Conservation (phyloP, 2,888 invertebrate genomes). For the Aricia artaxerxes region DNA sequence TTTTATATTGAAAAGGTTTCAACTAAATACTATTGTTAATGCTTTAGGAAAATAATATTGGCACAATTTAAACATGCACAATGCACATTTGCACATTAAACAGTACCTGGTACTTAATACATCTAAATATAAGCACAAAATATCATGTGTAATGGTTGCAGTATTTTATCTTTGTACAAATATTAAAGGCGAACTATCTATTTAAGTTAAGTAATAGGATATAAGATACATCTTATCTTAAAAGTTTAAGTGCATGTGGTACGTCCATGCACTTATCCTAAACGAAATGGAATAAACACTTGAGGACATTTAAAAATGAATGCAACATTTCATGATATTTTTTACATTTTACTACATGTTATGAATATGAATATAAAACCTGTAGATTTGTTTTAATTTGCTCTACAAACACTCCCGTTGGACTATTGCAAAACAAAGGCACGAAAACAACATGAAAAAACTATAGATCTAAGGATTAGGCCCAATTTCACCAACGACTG, state of each 20-base stretch:
- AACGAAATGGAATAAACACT: not conserved
- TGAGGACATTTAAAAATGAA: slow-evolving; percentile 11
- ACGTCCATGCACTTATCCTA: slow-evolving; percentile 7
- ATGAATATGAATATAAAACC: not conserved
- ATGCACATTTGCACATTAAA: no score
- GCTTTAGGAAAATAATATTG: no score
- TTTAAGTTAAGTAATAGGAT: not conserved
- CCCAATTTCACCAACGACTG: no score
- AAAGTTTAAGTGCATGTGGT: slow-evolving; percentile 24
- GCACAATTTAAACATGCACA: no score
- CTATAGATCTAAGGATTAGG: not conserved
- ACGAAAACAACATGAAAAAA: not conserved
- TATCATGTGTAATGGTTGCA: not conserved
- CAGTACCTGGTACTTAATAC: no score
- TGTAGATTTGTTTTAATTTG: not conserved
- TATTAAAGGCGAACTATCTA: not conserved
- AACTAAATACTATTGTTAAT: not conserved
- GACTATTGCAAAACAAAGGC: not conserved
- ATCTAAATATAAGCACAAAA: no score
- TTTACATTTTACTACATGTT: not conserved
- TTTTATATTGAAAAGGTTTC: not conserved
- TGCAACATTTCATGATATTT: not conserved
- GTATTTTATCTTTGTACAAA: not conserved
- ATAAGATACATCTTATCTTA: slow-evolving; percentile 15
- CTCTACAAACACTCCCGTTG: not conserved